Conservation (phyloP, 2,113 vertebrate species). For the Anoplopoma fimbria region DNA sequence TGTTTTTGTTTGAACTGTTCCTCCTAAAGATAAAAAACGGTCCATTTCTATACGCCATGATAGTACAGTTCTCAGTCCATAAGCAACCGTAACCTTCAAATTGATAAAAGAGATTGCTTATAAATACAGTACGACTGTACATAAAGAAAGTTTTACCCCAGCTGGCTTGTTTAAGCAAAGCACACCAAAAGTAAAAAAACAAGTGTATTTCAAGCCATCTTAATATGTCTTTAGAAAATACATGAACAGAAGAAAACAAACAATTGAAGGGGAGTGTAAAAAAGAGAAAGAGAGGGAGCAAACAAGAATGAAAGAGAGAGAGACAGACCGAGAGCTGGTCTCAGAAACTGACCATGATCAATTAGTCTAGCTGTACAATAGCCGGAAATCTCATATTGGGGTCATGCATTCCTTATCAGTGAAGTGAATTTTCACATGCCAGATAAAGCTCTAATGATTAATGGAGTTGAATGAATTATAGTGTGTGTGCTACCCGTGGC, state of each 20-base stretch:
- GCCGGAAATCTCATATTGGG: conserved; percentile 83
- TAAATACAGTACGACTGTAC: neutral
- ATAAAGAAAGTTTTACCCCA: neutral
- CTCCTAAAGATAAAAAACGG: neutral
- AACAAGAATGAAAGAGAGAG: neutral
- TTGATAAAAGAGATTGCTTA: neutral
- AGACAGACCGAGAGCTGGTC: conserved; percentile 33
- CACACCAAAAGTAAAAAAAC: neutral
- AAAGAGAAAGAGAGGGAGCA: neutral
- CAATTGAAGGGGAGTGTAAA: conserved; percentile 10
- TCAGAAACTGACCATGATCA: conserved; percentile 74
- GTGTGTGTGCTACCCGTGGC: conserved; percentile 70
- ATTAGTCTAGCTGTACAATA: conserved; percentile 79
- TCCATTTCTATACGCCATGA: neutral
- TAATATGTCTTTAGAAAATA: conserved; percentile 24
- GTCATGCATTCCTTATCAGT: conserved; percentile 80
- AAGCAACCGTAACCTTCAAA: neutral
- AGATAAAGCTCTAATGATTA: conserved; percentile 82
- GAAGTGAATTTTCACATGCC: conserved; percentile 81
- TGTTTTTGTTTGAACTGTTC: neutral
- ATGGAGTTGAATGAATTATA: conserved; percentile 80
- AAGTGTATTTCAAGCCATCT: conserved; percentile 1
- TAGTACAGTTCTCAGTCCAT: neutral
- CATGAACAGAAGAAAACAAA: neutral
- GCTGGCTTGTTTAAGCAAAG: conserved; percentile 20